Percentiles rank a stretch among this genome's conserved stretches.
Evolutionary conservation across 2,888 invertebrate genomes (phyloP).

Genomic region (Diarsia dahlii): DNA sequence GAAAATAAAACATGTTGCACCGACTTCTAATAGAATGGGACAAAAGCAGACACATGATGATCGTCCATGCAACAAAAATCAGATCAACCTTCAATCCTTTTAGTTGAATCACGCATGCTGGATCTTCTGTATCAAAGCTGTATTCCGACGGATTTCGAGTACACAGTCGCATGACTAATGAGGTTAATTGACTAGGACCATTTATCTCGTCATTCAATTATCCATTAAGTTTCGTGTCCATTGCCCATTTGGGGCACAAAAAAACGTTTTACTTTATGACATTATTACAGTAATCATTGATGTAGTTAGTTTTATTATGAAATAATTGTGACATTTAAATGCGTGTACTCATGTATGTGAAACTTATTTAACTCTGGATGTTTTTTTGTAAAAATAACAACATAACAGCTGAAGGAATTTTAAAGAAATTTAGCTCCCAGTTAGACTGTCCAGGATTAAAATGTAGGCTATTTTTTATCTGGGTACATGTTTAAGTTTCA

Average conservation of each 20-base stretch:
- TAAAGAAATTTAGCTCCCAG: not conserved
- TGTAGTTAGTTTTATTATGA: not conserved
- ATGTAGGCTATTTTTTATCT: not conserved
- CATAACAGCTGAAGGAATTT: not conserved
- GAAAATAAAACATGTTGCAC: not conserved
- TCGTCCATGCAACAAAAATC: not conserved
- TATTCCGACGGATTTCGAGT: slow-evolving; percentile 30
- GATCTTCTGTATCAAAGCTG: slow-evolving; percentile 15
- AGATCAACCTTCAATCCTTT: slow-evolving; percentile 31
- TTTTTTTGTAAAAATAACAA: not conserved
- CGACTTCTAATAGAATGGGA: not conserved
- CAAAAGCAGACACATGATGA: not conserved
- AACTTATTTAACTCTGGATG: not conserved
- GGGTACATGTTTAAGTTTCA: not conserved
- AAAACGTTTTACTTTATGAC: not conserved
- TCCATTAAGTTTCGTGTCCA: slow-evolving; percentile 20
- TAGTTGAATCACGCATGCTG: slow-evolving; percentile 22
- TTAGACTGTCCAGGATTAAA: not conserved
- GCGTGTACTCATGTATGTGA: not conserved
- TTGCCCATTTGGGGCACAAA: slow-evolving; percentile 7
- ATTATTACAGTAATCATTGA: not conserved
- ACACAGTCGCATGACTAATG: slow-evolving; percentile 35
- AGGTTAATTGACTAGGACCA: slow-evolving; percentile 58
- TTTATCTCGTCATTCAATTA: slow-evolving; percentile 51
- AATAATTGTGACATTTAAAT: not conserved